A percentile compares a stretch with the other conserved stretches of the same genome.
These are phyloP conservation scores for Oryzias melastigma DNA, from an alignment of 2,113 vertebrate genomes.

Conservation along the genomic window DNA sequence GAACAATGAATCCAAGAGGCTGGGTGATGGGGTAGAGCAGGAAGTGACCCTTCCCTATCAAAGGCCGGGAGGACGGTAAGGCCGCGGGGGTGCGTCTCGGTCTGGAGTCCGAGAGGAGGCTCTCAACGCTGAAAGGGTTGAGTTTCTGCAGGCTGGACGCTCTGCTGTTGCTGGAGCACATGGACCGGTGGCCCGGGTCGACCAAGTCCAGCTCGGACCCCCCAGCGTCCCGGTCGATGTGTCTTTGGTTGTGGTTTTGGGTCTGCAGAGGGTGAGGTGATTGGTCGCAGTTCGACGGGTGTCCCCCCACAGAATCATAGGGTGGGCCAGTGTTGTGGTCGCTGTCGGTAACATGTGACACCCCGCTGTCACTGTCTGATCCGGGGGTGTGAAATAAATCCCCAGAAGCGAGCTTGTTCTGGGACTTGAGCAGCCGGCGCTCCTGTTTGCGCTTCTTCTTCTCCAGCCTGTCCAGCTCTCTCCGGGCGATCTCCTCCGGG, in stretches of 20 bases:
- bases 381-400: constrained; percentile 92
- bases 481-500: constrained; percentile 94
- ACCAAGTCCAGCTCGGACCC: constrained; percentile 79
- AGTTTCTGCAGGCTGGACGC: constrained; percentile 82
- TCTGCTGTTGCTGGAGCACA: constrained; percentile 70
- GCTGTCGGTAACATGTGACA: constrained; percentile 83
- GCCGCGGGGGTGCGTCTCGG: constrained; percentile 85
- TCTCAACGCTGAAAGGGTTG: constrained; percentile 95
- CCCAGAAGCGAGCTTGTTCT: constrained; percentile 82
- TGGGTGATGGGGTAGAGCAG: constrained; percentile 94
- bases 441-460: constrained; percentile 98
- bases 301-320: constrained; percentile 60
- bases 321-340: constrained; percentile 63
- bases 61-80: constrained; percentile 84
- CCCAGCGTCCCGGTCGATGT: constrained; percentile 75
- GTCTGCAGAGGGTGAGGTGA: constrained; percentile 52
- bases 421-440: constrained; percentile 90
- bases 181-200: constrained; percentile 73
- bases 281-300: constrained; percentile 80
- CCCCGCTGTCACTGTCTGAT: constrained; percentile 95
- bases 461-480: constrained; percentile 92
- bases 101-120: constrained; percentile 89
- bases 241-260: constrained; percentile 85
- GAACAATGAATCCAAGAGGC: constrained; percentile 94
- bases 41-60: constrained; percentile 93